A percentile compares a stretch with the other conserved stretches of the same genome.
Conservation (phyloP, 1,140 invertebrate species). For the Drosophila bifasciata region DNA sequence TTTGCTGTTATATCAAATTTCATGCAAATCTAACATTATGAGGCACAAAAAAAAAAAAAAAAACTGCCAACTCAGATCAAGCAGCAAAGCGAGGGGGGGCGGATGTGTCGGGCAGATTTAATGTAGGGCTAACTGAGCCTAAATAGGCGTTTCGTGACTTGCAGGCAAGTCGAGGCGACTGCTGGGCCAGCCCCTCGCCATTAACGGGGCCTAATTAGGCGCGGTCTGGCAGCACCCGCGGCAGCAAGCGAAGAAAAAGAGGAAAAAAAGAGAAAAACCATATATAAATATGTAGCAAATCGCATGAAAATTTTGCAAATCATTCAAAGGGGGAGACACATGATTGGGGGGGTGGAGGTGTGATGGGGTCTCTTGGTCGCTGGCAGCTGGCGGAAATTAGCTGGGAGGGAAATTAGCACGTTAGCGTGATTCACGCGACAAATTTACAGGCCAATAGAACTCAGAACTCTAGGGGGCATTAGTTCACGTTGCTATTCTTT, state of each 20-base stretch:
- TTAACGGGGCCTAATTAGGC: constrained; percentile 71
- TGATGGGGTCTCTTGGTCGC: constrained; percentile 20
- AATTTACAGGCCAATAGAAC: constrained; percentile 35
- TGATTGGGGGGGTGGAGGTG: constrained; percentile 5
- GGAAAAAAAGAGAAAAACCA: too few species aligned
- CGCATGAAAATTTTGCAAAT: constrained; percentile 71
- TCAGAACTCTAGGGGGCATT: background rate
- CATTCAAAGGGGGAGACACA: constrained; percentile 48
- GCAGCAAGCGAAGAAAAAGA: constrained; percentile 3
- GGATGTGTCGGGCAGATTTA: constrained; percentile 1
- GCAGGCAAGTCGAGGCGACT: constrained; percentile 74
- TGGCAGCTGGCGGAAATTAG: constrained; percentile 54
- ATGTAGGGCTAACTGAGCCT: constrained; percentile 38
- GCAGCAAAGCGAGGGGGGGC: constrained; percentile 15
- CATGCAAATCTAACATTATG: constrained; percentile 72
- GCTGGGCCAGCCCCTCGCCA: constrained; percentile 38
- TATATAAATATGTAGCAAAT: constrained; percentile 65
- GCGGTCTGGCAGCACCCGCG: constrained; percentile 47
- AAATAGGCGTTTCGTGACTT: constrained; percentile 79
- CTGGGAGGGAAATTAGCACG: constrained; percentile 65
- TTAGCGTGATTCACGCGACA: constrained; percentile 80
- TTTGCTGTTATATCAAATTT: constrained; percentile 54
- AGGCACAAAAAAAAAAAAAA: constrained; percentile 34
- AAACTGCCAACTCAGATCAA: constrained; percentile 65
- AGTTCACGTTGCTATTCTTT: background rate